Conservation (phyloP, 2,113 vertebrate genomes). For the Lophura nycthemera region DNA sequence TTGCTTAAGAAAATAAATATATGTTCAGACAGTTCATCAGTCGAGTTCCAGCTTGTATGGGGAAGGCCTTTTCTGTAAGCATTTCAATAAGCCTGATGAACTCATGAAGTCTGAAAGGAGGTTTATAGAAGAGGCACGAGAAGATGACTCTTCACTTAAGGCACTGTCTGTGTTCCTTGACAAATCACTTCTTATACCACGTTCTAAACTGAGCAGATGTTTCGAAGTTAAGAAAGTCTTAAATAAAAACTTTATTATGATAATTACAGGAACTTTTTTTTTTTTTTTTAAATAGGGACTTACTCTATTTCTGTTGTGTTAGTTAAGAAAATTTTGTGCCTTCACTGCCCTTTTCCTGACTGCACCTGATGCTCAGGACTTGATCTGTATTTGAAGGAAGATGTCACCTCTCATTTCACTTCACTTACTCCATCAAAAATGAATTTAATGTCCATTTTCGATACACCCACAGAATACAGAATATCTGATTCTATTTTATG, state of each 20-base stretch:
- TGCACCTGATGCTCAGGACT: background rate
- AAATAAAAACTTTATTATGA: background rate
- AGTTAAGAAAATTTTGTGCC: background rate
- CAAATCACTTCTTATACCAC: background rate
- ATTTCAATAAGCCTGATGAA: conserved; percentile 12
- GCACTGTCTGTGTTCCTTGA: background rate
- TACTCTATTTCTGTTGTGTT: background rate
- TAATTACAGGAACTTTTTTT: background rate
- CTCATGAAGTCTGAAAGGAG: background rate
- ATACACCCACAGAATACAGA: background rate
- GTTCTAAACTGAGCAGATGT: background rate
- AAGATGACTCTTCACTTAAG: background rate
- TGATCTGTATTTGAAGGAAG: background rate
- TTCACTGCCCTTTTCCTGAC: background rate
- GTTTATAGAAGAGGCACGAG: background rate
- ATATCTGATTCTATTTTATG: background rate
- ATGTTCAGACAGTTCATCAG: background rate
- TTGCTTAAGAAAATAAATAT: conserved; percentile 42
- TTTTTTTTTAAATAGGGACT: background rate
- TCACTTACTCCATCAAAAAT: background rate
- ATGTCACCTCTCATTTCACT: background rate
- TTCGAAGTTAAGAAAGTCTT: background rate
- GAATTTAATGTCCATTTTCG: background rate
- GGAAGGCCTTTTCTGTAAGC: conserved; percentile 42
- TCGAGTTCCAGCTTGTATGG: conserved; percentile 27